phyloP scores from a whole-genome alignment of 2,113 vertebrate genomes.

The Sialia sialis region DNA sequence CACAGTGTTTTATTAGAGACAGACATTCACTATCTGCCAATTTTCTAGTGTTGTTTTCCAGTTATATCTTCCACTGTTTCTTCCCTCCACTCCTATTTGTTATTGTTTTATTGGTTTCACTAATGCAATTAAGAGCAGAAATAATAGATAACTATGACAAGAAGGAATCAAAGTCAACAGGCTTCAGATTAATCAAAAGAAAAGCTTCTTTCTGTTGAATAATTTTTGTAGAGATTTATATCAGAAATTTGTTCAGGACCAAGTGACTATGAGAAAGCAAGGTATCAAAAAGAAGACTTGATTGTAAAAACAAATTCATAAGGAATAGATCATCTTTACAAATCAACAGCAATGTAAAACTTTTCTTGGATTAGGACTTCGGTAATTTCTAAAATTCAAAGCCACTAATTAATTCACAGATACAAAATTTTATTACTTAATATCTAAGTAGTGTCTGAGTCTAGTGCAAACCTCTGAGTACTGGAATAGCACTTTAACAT shows the following conservation, averaged over 20 bases:
- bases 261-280: not conserved
- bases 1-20: not conserved
- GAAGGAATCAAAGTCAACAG: not conserved
- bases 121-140: not conserved
- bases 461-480: not conserved
- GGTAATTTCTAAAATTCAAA: not conserved
- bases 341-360: not conserved
- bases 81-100: accelerated
- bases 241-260: not conserved
- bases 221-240: not conserved
- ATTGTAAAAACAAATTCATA: not conserved
- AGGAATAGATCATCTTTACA: not conserved
- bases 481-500: not conserved
- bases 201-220: not conserved
- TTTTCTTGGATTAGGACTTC: not conserved
- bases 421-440: not conserved
- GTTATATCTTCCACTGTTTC: not conserved
- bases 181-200: not conserved
- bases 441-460: not conserved
- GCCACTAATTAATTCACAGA: not conserved
- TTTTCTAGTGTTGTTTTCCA: not conserved
- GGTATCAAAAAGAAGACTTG: not conserved
- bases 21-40: not conserved
- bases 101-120: not conserved
- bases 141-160: not conserved